A percentile compares a stretch with the other conserved stretches of the same genome.
These are phyloP conservation scores for Prunella strophiata DNA, from an alignment of 2,797 vertebrate species.

Conservation along the genomic window DNA sequence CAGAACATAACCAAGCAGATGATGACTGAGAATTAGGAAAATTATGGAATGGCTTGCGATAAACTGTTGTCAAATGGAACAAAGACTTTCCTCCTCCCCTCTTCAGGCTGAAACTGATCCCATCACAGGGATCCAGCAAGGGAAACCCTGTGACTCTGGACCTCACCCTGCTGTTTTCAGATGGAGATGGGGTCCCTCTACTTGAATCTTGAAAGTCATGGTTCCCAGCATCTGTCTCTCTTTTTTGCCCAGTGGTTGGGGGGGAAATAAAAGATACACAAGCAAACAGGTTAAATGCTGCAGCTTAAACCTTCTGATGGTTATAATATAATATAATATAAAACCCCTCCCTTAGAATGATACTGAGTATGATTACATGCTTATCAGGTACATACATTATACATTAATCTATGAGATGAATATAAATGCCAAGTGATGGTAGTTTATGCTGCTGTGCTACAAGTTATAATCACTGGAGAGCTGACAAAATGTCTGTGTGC, in stretches of 20 bases:
- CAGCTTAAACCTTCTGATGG: not conserved
- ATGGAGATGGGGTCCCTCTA: not conserved
- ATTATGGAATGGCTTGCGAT: not conserved
- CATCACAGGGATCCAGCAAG: not conserved
- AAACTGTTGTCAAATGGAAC: not conserved
- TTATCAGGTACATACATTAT: not conserved
- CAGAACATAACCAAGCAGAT: not conserved
- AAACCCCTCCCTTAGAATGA: not conserved
- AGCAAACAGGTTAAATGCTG: not conserved
- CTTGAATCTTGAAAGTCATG: not conserved
- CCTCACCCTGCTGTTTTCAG: not conserved
- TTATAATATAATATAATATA: not conserved
- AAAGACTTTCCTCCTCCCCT: not conserved
- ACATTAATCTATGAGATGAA: not conserved
- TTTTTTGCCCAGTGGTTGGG: not conserved
- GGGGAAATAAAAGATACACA: not conserved
- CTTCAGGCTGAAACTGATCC: not conserved
- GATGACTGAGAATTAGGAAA: not conserved
- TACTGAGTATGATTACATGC: not conserved
- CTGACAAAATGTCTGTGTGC: not conserved
- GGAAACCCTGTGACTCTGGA: not conserved
- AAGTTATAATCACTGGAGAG: not conserved
- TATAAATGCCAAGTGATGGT: not conserved
- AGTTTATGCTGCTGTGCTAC: not conserved
- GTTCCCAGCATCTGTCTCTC: not conserved